phyloP scores from a whole-genome alignment of 2,888 invertebrate species.

The Rotaria socialis region DNA sequence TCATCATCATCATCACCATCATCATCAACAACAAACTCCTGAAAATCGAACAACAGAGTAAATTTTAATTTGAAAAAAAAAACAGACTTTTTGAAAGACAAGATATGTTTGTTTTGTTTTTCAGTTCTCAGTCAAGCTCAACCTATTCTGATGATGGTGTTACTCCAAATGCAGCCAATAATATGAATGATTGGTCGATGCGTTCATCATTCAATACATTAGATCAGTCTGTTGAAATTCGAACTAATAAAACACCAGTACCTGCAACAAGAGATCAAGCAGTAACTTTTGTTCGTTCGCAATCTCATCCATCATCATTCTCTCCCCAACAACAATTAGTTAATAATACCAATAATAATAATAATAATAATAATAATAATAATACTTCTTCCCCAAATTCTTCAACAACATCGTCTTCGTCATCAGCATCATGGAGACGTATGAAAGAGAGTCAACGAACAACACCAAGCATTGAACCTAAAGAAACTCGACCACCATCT shows the following conservation, averaged over 20 bases:
- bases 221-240: not conserved
- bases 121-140: not conserved
- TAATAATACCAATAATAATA: not conserved
- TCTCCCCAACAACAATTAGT: not conserved
- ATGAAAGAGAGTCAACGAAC: conserved; percentile 34
- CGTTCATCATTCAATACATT: conserved; percentile 1
- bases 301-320: not conserved
- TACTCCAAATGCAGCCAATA: not conserved
- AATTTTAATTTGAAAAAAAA: not conserved
- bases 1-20: not conserved
- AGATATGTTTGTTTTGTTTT: not conserved
- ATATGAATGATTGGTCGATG: conserved; percentile 35
- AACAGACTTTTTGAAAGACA: not conserved
- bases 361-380: not conserved
- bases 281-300: not conserved
- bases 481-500: conserved; percentile 33
- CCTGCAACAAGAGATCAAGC: not conserved
- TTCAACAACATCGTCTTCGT: not conserved
- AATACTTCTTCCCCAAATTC: not conserved
- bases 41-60: not conserved
- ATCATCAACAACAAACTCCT: not conserved
- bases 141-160: not conserved
- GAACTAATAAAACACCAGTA: not conserved
- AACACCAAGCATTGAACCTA: conserved; percentile 1
- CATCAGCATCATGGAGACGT: conserved; percentile 19